phyloP scores from a whole-genome alignment of 2,888 invertebrate genomes.

The Meta bourneti region DNA sequence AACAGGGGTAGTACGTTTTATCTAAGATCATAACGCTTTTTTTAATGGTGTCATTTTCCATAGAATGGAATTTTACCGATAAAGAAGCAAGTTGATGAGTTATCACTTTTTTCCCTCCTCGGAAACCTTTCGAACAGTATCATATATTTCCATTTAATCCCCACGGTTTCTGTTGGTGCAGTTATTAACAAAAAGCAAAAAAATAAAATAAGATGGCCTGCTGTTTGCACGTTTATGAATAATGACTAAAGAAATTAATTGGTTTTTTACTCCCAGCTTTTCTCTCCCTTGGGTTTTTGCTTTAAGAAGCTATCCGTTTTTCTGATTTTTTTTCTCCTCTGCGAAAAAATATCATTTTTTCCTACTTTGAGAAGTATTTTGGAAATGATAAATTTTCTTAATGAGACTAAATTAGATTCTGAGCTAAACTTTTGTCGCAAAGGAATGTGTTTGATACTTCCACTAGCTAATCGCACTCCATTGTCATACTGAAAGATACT shows the following conservation, averaged over 20 bases:
- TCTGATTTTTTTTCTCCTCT: background rate
- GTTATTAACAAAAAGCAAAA: background rate
- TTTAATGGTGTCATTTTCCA: slow-evolving; percentile 1
- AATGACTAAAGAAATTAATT: slow-evolving; percentile 40
- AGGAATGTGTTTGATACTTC: background rate
- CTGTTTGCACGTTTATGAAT: slow-evolving; percentile 35
- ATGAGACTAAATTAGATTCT: background rate
- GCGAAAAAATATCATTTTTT: slow-evolving; percentile 9
- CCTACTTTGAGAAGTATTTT: background rate
- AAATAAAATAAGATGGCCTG: background rate
- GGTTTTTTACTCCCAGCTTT: slow-evolving; percentile 11
- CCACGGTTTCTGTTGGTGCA: background rate
- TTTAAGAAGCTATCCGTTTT: background rate
- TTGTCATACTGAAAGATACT: background rate
- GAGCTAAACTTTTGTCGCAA: background rate
- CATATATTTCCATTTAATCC: slow-evolving; percentile 1
- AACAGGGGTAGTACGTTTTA: background rate
- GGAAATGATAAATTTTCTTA: slow-evolving; percentile 12
- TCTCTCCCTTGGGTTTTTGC: background rate
- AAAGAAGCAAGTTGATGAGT: background rate
- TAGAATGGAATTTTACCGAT: background rate
- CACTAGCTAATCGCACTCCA: background rate
- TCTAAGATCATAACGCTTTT: background rate
- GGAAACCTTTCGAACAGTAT: slow-evolving; percentile 1
- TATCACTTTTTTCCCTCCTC: background rate